phyloP scores from a whole-genome alignment of 2,113 vertebrate species.

The Aphelocoma coerulescens region DNA sequence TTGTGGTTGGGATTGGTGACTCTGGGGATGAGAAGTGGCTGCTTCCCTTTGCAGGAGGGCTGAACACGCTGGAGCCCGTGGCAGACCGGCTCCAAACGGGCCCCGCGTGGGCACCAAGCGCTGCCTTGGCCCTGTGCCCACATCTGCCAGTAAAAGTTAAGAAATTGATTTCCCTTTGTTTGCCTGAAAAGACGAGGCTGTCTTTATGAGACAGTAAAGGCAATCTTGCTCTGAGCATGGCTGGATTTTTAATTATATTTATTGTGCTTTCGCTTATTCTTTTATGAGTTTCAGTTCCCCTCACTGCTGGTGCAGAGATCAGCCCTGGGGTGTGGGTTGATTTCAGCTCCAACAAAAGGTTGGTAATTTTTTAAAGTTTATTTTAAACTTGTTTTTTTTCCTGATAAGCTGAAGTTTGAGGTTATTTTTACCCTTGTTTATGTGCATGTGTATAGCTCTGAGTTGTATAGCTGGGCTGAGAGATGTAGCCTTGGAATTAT shows the following conservation, averaged over 20 bases:
- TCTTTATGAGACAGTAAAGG: conserved; percentile 74
- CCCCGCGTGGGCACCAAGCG: neutral
- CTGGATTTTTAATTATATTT: conserved; percentile 76
- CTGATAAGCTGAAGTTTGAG: conserved; percentile 6
- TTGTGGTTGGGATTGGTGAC: neutral
- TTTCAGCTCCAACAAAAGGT: conserved; percentile 54
- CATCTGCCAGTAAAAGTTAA: conserved; percentile 78
- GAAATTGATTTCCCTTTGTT: conserved; percentile 79
- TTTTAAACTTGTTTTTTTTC: neutral
- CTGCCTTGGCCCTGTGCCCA: conserved; percentile 50
- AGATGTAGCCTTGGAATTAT: neutral
- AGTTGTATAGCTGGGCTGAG: neutral
- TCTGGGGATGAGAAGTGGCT: neutral
- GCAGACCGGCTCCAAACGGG: neutral
- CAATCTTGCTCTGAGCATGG: conserved; percentile 65
- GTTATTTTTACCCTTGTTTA: neutral
- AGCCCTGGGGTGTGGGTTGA: conserved; percentile 53
- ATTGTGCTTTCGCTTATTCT: conserved; percentile 61
- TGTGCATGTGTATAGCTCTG: neutral
- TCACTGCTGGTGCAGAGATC: conserved; percentile 51
- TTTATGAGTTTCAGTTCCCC: conserved; percentile 70
- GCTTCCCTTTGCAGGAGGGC: neutral
- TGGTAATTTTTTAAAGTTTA: neutral
- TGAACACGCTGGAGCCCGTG: neutral
- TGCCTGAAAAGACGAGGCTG: conserved; percentile 67